These are phyloP conservation scores for Pyrrhopygopsis socrates DNA, from an alignment of 2,888 invertebrate genomes.

Conservation along the genomic window DNA sequence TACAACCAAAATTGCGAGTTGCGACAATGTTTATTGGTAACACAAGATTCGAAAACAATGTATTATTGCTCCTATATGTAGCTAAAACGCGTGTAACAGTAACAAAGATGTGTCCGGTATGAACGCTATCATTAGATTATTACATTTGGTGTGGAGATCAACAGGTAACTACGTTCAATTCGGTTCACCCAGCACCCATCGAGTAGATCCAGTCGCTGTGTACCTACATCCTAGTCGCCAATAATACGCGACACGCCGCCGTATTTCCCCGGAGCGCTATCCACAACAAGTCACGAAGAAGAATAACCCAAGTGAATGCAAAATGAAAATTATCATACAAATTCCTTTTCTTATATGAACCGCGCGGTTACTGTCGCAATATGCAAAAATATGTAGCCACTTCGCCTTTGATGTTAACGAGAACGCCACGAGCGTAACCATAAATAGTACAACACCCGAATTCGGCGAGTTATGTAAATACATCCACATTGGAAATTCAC, in stretches of 20 bases:
- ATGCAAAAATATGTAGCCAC: conserved; percentile 94
- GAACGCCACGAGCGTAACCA: conserved; percentile 87
- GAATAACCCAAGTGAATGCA: conserved; percentile 94
- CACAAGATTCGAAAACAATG: too few relatives aligned
- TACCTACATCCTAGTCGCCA: conserved; percentile 84
- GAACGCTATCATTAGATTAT: too few relatives aligned
- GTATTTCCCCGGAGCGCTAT: conserved; percentile 94
- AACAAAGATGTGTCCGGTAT: too few relatives aligned
- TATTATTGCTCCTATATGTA: too few relatives aligned
- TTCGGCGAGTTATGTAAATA: conserved; percentile 89
- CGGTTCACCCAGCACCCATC: too few relatives aligned
- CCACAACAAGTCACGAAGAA: conserved; percentile 93
- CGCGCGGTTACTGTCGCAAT: conserved; percentile 92
- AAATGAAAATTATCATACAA: conserved; percentile 95
- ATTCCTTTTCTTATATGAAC: conserved; percentile 94
- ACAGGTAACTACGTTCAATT: too few relatives aligned
- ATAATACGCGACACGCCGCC: conserved; percentile 91
- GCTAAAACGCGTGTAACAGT: too few relatives aligned
- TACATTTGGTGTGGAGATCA: too few relatives aligned
- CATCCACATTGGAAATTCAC: too few relatives aligned
- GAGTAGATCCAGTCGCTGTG: conserved; percentile 70
- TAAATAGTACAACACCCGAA: conserved; percentile 86
- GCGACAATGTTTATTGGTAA: too few relatives aligned
- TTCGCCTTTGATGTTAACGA: conserved; percentile 90
- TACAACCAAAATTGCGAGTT: too few relatives aligned